Base-by-base conservation (phyloP, 2,797 vertebrate species). In the Myripristis jacobus region DNA sequence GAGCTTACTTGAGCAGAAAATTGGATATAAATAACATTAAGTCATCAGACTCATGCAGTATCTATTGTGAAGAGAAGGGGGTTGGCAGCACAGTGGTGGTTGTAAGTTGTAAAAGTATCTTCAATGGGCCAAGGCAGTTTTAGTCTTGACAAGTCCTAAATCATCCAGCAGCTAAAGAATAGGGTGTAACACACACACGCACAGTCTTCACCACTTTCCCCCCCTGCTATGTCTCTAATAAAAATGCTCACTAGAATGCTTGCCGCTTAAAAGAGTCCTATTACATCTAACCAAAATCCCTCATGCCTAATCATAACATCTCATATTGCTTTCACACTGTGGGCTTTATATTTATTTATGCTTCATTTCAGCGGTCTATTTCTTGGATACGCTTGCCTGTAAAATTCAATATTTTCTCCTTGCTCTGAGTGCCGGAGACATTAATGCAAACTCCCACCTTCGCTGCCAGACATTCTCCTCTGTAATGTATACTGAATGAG, bases 1-100 rank as follows among this genome's bases (percentile, higher is more conserved):
- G 74, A 59, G 80, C 62, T 79, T 84, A 83, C 79, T 81, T 89
- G 78, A 85, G 86, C 82, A 85, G 81, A 88, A 88, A 82, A 87
- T 85, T 82, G 51, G 82, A 82, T 77, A 77, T 74, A 68, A 84
- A 80, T 83, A 66, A 83, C 71, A 82, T 52, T 10, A 62, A 86
- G 70, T 77, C 69, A 74, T 77, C 63, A 73, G 66, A 69, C 50
- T 62, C 16, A 6, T 73, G 58, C 46, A 57, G 81, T 84, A 79
- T 77, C 51, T 66, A 81, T 66, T 4, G 22, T 75, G 51, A 36
- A 25, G 47, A 24, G 63, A 12, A 36, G 24, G 24, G 51, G 43
- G 22, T 18, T 57, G 64, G 36, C 18, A 70, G 52, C 46, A 27
- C 31, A 51, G 13, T 18, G 48, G 59, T 52, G n/a, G 24, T 27